These are phyloP conservation scores for Drosophila kanapiae DNA, from an alignment of 1,140 invertebrate species.

Conservation along the genomic window DNA sequence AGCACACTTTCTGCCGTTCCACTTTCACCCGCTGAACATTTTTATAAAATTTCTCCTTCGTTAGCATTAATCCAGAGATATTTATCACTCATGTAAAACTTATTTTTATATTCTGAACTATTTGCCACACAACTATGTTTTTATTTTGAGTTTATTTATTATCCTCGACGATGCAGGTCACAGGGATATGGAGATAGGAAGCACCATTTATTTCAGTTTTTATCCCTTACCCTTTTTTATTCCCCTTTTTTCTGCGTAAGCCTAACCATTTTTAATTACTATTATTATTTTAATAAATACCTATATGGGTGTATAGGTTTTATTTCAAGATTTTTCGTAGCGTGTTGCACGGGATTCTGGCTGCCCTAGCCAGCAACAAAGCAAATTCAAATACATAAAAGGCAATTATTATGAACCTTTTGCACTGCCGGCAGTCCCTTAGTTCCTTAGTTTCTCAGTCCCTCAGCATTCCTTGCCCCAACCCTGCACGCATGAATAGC, in stretches of 20 bases:
- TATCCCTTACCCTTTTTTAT: background rate
- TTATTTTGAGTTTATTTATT: background rate
- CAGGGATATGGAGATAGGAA: background rate
- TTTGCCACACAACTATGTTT: background rate
- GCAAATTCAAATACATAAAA: slow-evolving; percentile 49
- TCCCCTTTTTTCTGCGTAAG: too few relatives aligned
- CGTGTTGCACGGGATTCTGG: slow-evolving; percentile 60
- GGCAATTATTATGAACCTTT: slow-evolving; percentile 53
- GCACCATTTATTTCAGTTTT: background rate
- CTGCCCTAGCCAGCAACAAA: slow-evolving; percentile 43
- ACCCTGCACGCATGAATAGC: slow-evolving; percentile 40
- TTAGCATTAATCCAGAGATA: background rate
- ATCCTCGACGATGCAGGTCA: background rate
- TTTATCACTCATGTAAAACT: background rate
- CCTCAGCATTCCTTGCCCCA: slow-evolving; percentile 14
- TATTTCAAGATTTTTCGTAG: slow-evolving; percentile 9
- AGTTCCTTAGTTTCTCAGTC: slow-evolving; percentile 2
- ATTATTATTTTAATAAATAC: slow-evolving; percentile 18
- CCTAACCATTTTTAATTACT: slow-evolving; percentile 6
- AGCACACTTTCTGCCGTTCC: slow-evolving; percentile 26
- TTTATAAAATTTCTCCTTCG: slow-evolving; percentile 29
- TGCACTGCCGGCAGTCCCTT: background rate
- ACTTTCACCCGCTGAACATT: slow-evolving; percentile 1
- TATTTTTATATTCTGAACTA: background rate
- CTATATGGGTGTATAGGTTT: background rate